A percentile compares a stretch with the other conserved stretches of the same genome.
These are phyloP conservation scores for Ips typographus DNA, from an alignment of 1,140 invertebrate species.

Conservation along the genomic window DNA sequence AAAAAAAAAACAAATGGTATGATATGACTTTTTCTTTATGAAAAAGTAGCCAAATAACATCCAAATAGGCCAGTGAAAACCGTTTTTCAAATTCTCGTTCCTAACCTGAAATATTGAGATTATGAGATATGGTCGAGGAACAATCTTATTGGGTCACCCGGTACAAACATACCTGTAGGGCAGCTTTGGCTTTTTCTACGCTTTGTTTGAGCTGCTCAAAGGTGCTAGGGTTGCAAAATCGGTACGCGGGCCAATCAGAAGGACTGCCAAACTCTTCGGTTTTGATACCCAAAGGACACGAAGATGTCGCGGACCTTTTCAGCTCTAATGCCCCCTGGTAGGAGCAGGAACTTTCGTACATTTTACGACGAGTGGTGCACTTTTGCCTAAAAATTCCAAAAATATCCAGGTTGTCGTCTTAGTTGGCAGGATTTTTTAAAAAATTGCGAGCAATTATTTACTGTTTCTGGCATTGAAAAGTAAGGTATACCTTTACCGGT, in stretches of 20 bases:
- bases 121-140: too few relatives aligned
- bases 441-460: too few relatives aligned
- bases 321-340: conserved; percentile 81
- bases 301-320: conserved; percentile 64
- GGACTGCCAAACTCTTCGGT: conserved; percentile 61
- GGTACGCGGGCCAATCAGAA: conserved; percentile 70
- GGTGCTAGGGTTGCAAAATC: conserved; percentile 73
- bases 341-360: conserved; percentile 89
- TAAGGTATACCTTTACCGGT: too few relatives aligned
- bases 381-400: conserved; percentile 47
- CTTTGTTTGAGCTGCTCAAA: conserved; percentile 87
- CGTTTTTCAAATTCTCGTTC: too few relatives aligned
- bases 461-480: too few relatives aligned
- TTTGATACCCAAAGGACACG: conserved; percentile 55
- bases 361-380: conserved; percentile 53
- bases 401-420: background rate
- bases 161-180: conserved; percentile 58
- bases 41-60: too few relatives aligned
- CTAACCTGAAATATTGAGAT: too few relatives aligned
- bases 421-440: too few relatives aligned
- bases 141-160: too few relatives aligned
- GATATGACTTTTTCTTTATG: too few relatives aligned
- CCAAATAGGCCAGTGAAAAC: too few relatives aligned
- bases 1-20: too few relatives aligned
- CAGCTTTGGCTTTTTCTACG: conserved; percentile 85